phyloP scores from a whole-genome alignment of 2,888 invertebrate genomes.

The Eumacrocentrus americanus region DNA sequence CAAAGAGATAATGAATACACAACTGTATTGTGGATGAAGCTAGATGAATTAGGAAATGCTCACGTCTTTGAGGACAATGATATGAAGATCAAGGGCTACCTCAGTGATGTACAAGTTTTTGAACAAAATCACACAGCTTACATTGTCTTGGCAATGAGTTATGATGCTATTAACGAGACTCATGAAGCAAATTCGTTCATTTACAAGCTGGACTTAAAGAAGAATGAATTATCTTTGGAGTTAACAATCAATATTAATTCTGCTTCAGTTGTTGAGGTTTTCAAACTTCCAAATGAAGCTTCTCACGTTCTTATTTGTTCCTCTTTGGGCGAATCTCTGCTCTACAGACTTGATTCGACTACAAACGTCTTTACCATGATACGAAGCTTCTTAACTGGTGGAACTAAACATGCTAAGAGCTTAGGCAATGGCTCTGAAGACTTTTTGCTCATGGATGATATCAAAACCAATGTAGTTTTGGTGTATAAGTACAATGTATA shows the following conservation, averaged over 20 bases:
- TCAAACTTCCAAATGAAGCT: slow-evolving; percentile 34
- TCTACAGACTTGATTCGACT: slow-evolving; percentile 40
- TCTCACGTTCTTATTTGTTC: slow-evolving; percentile 38
- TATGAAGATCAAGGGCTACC: slow-evolving; percentile 39
- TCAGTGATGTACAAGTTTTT: slow-evolving; percentile 45
- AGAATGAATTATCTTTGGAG: slow-evolving; percentile 30
- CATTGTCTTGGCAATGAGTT: slow-evolving; percentile 48
- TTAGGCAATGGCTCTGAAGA: slow-evolving; percentile 35
- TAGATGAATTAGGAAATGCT: background rate
- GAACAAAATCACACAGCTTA: slow-evolving; percentile 41
- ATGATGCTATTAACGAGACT: slow-evolving; percentile 37
- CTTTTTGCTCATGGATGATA: slow-evolving; percentile 49
- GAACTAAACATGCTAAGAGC: slow-evolving; percentile 44
- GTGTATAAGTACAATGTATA: slow-evolving; percentile 43
- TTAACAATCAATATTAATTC: slow-evolving; percentile 44
- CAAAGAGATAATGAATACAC: slow-evolving; percentile 36
- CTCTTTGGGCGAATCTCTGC: slow-evolving; percentile 42
- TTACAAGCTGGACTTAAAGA: slow-evolving; percentile 42
- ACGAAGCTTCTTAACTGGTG: slow-evolving; percentile 43
- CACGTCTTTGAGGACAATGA: slow-evolving; percentile 16
- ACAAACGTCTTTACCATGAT: slow-evolving; percentile 41
- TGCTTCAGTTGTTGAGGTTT: slow-evolving; percentile 44
- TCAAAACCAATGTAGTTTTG: slow-evolving; percentile 42
- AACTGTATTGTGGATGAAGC: slow-evolving; percentile 41
- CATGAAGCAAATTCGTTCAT: slow-evolving; percentile 44